Conservation (phyloP, 2,888 invertebrate genomes). For the Cistogaster globosa region DNA sequence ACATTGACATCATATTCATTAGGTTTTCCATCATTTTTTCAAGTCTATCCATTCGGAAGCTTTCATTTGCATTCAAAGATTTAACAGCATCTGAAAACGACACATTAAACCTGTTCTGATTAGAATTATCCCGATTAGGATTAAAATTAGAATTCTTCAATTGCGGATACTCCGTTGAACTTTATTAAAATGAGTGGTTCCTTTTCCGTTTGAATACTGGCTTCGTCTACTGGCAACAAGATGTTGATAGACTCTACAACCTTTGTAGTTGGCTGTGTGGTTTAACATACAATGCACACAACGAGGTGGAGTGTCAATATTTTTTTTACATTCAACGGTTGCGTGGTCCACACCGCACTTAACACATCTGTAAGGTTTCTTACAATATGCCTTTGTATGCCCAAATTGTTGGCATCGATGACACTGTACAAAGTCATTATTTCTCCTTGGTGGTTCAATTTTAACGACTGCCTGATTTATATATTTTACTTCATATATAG, state of each 20-base stretch:
- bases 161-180: not conserved
- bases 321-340: not conserved
- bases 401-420: constrained; percentile 63
- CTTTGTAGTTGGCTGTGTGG: constrained; percentile 36
- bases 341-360: constrained; percentile 1
- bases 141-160: not conserved
- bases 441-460: constrained; percentile 15
- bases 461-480: not conserved
- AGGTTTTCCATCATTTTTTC: constrained; percentile 7
- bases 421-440: constrained; percentile 43
- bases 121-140: not conserved
- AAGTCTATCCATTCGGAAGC: too few species aligned
- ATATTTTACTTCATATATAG: not conserved
- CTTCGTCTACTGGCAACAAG: not conserved
- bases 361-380: constrained; percentile 37
- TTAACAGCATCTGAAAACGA: constrained; percentile 2
- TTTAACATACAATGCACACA: constrained; percentile 16
- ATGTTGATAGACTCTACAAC: not conserved
- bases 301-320: not conserved
- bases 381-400: constrained; percentile 42
- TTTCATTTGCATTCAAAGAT: not conserved
- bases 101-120: not conserved
- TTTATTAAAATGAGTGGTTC: not conserved
- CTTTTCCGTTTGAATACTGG: too few species aligned
- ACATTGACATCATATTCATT: not conserved